A percentile compares a stretch with the other conserved stretches of the same genome.
Evolutionary conservation across 2,797 vertebrate genomes (phyloP).

Genomic region (Bradypus variegatus): DNA sequence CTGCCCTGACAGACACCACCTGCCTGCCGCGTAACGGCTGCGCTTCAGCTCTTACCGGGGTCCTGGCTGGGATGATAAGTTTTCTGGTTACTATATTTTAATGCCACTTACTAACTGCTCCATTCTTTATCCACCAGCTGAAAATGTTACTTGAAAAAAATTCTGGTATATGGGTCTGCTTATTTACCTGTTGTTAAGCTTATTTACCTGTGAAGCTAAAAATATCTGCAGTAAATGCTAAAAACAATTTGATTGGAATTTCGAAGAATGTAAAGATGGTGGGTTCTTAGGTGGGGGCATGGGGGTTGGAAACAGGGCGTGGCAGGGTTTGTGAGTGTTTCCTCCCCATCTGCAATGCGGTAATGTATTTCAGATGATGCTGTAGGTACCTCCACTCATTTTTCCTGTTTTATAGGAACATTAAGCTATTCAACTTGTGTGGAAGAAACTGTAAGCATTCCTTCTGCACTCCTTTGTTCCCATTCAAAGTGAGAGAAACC

Average conservation of each 20-base stretch:
- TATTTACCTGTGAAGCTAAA: too few relatives aligned
- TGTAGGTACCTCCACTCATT: too few relatives aligned
- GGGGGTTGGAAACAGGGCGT: not conserved
- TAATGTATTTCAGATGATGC: not conserved
- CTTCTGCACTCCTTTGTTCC: not conserved
- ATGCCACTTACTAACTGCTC: not conserved
- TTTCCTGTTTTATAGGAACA: not conserved
- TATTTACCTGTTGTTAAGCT: too few relatives aligned
- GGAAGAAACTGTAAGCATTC: not conserved
- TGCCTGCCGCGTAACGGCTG: not conserved
- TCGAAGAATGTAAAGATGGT: not conserved
- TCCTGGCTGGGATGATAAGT: too few relatives aligned
- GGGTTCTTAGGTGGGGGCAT: not conserved
- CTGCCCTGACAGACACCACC: too few relatives aligned
- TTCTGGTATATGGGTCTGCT: not conserved
- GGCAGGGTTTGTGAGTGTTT: not conserved
- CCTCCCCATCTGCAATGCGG: not conserved
- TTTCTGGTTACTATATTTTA: not conserved
- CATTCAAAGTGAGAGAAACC: not conserved
- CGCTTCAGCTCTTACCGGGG: accelerated
- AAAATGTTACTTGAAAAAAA: not conserved
- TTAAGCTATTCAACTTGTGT: not conserved
- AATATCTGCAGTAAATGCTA: not conserved
- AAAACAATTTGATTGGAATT: not conserved
- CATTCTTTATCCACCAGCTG: too few relatives aligned